These are phyloP conservation scores for Pachydiplax longipennis DNA, from an alignment of 2,888 invertebrate species.

Conservation along the genomic window DNA sequence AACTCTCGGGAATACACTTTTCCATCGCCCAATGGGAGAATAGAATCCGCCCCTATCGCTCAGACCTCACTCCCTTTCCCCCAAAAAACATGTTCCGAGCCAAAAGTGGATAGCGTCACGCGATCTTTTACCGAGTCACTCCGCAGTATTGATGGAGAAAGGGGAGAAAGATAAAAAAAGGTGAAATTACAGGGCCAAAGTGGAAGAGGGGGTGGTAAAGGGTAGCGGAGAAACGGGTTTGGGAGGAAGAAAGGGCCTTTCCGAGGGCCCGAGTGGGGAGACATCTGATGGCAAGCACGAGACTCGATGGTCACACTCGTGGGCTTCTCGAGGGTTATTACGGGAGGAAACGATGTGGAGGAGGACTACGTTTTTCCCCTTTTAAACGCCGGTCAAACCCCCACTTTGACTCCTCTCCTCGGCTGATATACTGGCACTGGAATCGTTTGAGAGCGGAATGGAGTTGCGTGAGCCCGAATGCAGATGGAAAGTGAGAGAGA, in stretches of 20 bases:
- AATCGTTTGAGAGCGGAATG: constrained; percentile 3
- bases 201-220: background rate
- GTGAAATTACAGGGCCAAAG: background rate
- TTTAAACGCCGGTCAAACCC: constrained; percentile 32
- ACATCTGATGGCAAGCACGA: background rate
- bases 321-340: constrained; percentile 36
- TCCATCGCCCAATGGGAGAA: background rate
- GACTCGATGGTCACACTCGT: constrained; percentile 33
- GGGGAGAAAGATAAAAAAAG: background rate
- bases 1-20: background rate
- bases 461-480: background rate
- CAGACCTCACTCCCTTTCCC: background rate
- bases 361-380: background rate
- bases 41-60: background rate
- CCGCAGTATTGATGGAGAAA: background rate
- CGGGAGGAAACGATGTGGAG: background rate
- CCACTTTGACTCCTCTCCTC: background rate
- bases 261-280: constrained; percentile 13
- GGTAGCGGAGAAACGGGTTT: background rate
- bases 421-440: background rate
- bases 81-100: background rate
- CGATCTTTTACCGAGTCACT: background rate
- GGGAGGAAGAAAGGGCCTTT: background rate
- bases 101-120: constrained; percentile 5
- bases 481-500: background rate